Evolutionary conservation across 2,797 vertebrate genomes (phyloP).

Genomic region (Syngnathus acus): DNA sequence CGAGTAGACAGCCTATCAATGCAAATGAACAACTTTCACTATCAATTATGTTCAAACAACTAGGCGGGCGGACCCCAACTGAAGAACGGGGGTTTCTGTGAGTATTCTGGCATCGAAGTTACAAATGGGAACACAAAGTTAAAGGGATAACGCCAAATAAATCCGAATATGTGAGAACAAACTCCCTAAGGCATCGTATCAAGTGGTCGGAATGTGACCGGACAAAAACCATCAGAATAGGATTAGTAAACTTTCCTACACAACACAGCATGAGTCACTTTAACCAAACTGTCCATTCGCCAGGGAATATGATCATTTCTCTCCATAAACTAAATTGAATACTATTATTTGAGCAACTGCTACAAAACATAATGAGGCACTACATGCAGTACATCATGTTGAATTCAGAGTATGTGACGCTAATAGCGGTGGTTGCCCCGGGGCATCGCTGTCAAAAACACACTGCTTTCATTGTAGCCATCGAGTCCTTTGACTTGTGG

Average conservation of each 20-base stretch:
- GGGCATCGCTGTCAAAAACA: slow-evolving; percentile 17
- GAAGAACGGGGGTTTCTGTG: slow-evolving; percentile 4
- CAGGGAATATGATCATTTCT: background rate
- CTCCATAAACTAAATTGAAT: background rate
- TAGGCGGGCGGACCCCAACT: background rate
- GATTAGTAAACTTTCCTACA: background rate
- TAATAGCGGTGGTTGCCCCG: slow-evolving; percentile 15
- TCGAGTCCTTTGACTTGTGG: slow-evolving; percentile 1
- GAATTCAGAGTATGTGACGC: slow-evolving; percentile 40
- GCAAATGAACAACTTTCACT: slow-evolving; percentile 47
- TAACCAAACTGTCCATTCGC: background rate
- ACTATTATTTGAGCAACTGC: background rate
- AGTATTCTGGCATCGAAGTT: slow-evolving; percentile 20
- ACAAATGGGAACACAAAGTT: slow-evolving; percentile 20
- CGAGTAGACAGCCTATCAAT: slow-evolving; percentile 41
- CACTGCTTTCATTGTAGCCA: slow-evolving; percentile 32
- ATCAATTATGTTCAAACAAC: slow-evolving; percentile 35
- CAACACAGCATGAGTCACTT: background rate
- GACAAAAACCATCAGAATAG: background rate
- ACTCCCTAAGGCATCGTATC: background rate
- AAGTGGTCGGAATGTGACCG: background rate
- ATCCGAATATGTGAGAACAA: slow-evolving; percentile 7
- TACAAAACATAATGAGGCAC: background rate
- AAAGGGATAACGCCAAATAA: slow-evolving; percentile 27
- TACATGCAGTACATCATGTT: background rate